Conservation (phyloP, 2,888 invertebrate species). For the Sceliomorpha sp. region DNA sequence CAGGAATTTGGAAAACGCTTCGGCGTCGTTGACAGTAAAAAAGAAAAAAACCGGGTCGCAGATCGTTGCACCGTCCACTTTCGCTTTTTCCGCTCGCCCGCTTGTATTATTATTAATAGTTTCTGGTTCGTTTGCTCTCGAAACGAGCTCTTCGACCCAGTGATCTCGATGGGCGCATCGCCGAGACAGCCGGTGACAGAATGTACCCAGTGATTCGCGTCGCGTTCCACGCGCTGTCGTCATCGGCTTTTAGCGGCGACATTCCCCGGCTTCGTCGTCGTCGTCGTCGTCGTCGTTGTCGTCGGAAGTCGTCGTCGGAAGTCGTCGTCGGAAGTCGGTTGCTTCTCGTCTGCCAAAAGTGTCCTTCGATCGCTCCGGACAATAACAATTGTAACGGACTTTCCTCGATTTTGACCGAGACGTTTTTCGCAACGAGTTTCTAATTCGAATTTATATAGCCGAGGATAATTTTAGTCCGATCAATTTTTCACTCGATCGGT, state of each 20-base stretch:
- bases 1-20: slow-evolving; percentile 19
- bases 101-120: slow-evolving; percentile 72
- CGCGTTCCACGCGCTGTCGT: slow-evolving; percentile 61
- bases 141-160: slow-evolving; percentile 73
- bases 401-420: no score
- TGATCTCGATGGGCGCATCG: slow-evolving; percentile 70
- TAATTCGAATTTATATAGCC: no score
- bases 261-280: slow-evolving; percentile 32
- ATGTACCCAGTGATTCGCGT: slow-evolving; percentile 50
- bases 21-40: slow-evolving; percentile 11
- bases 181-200: slow-evolving; percentile 59
- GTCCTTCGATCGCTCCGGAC: no score
- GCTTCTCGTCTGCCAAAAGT: no score
- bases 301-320: no score
- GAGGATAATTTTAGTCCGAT: no score
- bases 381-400: no score
- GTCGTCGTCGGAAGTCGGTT: no score
- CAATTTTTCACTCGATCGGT: no score
- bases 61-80: slow-evolving; percentile 63
- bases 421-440: no score
- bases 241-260: slow-evolving; percentile 52
- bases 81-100: slow-evolving; percentile 72
- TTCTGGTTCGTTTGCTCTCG: slow-evolving; percentile 73
- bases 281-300: no score
- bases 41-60: slow-evolving; percentile 37